A percentile compares a stretch with the other conserved stretches of the same genome.
Evolutionary conservation across 2,888 invertebrate species (phyloP).

Genomic region (Ophion costatus): DNA sequence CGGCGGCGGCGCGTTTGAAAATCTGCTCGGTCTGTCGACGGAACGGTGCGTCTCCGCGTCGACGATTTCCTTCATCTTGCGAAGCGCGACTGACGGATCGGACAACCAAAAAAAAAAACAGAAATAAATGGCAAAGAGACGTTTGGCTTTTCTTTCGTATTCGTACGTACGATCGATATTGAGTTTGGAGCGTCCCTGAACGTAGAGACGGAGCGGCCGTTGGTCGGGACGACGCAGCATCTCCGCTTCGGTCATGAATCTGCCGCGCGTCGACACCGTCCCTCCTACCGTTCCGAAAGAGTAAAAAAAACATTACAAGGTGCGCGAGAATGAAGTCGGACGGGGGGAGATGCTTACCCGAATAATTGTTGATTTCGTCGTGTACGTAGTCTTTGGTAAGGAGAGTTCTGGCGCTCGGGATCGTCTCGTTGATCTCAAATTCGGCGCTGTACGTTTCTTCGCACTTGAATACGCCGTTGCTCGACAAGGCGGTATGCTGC

Average conservation of each 20-base stretch:
- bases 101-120: not conserved
- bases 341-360: no score
- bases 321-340: no score
- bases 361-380: conserved; percentile 85
- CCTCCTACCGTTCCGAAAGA: conserved; percentile 80
- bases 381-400: conserved; percentile 86
- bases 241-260: conserved; percentile 85
- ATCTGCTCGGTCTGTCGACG: conserved; percentile 82
- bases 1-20: conserved; percentile 83
- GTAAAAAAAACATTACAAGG: conserved; percentile 5
- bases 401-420: conserved; percentile 85
- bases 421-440: conserved; percentile 86
- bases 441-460: conserved; percentile 84
- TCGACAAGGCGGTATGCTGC: conserved; percentile 69
- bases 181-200: conserved; percentile 85
- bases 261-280: conserved; percentile 86
- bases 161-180: conserved; percentile 82
- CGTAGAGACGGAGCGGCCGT: conserved; percentile 85
- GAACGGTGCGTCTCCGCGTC: conserved; percentile 82
- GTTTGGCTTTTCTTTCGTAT: not conserved
- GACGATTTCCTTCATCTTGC: conserved; percentile 85
- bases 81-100: conserved; percentile 84
- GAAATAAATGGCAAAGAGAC: not conserved
- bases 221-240: conserved; percentile 84
- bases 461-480: conserved; percentile 80